phyloP scores from a whole-genome alignment of 2,797 vertebrate genomes.

The Paguma larvata region DNA sequence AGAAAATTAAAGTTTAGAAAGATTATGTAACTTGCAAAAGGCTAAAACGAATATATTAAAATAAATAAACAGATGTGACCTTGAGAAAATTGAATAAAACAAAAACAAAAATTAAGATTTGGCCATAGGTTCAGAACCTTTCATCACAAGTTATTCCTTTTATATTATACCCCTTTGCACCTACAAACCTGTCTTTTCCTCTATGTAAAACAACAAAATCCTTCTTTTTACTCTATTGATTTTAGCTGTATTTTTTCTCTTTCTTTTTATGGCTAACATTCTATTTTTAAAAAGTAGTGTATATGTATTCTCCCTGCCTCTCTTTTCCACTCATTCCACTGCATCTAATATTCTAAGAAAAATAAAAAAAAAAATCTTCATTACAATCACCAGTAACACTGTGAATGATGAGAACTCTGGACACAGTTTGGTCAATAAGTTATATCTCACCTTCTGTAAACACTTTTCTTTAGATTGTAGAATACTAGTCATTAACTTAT shows the following conservation, averaged over 20 bases:
- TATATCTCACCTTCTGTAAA: not conserved
- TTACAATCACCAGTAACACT: not conserved
- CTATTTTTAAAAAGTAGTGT: not conserved
- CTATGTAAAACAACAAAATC: not conserved
- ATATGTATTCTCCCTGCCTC: not conserved
- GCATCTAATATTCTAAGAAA: not conserved
- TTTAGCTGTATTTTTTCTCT: not conserved
- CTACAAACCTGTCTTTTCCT: not conserved
- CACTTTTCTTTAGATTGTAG: not conserved
- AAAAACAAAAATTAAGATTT: constrained; percentile 29
- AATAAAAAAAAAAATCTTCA: not conserved
- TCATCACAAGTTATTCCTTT: not conserved
- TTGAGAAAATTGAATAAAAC: constrained; percentile 36
- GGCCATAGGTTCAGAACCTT: not conserved
- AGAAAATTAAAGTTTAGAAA: constrained; percentile 72
- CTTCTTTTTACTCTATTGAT: fast-evolving
- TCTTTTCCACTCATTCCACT: not conserved
- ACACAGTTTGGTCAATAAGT: not conserved
- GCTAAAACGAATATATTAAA: constrained; percentile 11
- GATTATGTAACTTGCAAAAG: constrained; percentile 54
- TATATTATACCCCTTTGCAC: not conserved
- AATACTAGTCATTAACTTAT: not conserved
- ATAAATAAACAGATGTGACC: not conserved
- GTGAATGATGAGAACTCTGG: not conserved
- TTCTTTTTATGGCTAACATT: not conserved